Conservation (phyloP, 1,140 invertebrate species). For the Trichogramma pretiosum region DNA sequence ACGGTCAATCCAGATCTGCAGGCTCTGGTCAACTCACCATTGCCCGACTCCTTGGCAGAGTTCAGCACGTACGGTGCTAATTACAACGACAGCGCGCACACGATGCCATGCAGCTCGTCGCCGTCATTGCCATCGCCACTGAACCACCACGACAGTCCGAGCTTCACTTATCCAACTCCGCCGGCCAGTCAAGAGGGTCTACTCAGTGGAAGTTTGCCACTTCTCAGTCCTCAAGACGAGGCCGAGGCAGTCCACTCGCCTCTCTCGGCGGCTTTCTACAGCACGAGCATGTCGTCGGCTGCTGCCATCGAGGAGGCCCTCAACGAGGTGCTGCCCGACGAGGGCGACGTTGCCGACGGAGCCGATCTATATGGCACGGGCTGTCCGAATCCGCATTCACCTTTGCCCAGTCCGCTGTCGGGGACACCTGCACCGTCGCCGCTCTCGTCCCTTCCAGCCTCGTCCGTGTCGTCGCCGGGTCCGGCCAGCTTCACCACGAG, state of each 20-base stretch:
- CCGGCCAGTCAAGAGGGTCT: slow-evolving; percentile 73
- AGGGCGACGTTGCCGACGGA: slow-evolving; percentile 52
- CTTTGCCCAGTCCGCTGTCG: slow-evolving; percentile 51
- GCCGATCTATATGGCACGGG: slow-evolving; percentile 53
- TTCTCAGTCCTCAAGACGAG: slow-evolving; percentile 46
- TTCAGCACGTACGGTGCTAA: slow-evolving; percentile 61
- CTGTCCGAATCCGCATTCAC: slow-evolving; percentile 35
- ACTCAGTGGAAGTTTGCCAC: slow-evolving; percentile 42
- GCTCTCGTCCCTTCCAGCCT: slow-evolving; percentile 53
- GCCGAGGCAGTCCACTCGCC: slow-evolving; percentile 55
- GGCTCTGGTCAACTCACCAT: slow-evolving; percentile 62
- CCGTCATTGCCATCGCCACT: slow-evolving; percentile 63
- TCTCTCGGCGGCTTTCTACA: slow-evolving; percentile 70
- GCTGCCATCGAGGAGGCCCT: slow-evolving; percentile 75
- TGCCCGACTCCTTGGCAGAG: slow-evolving; percentile 70
- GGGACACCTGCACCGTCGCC: slow-evolving; percentile 55
- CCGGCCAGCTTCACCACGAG: slow-evolving; percentile 48
- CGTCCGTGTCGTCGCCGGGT: slow-evolving; percentile 49
- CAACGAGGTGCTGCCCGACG: slow-evolving; percentile 69
- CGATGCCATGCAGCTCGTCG: slow-evolving; percentile 44
- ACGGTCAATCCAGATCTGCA: slow-evolving; percentile 63
- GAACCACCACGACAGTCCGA: slow-evolving; percentile 52
- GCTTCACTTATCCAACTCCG: slow-evolving; percentile 72
- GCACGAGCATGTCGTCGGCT: slow-evolving; percentile 75
- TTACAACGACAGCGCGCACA: slow-evolving; percentile 47